Conservation (phyloP, 1,140 invertebrate species). For the Piezodorus guildinii region DNA sequence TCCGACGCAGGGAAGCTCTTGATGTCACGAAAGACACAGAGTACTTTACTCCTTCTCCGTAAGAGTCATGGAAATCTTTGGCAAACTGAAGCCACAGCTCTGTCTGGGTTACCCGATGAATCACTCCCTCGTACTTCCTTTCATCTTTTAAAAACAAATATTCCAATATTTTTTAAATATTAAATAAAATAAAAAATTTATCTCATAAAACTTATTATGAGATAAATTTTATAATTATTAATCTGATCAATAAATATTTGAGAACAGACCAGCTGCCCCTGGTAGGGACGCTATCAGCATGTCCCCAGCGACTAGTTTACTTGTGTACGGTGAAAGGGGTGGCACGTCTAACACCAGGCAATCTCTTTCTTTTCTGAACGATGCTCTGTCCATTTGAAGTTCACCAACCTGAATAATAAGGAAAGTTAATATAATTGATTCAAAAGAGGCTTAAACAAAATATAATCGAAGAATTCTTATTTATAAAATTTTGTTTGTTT, state of each 20-base stretch:
- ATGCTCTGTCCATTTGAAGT: slow-evolving; percentile 6
- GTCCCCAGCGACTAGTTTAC: slow-evolving; percentile 9
- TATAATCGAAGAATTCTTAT: too few species aligned
- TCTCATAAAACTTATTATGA: not conserved
- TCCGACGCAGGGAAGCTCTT: slow-evolving; percentile 13
- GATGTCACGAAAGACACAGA: slow-evolving; percentile 15
- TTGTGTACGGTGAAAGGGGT: not conserved
- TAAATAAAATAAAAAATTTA: too few species aligned
- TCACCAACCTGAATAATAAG: slow-evolving; percentile 8
- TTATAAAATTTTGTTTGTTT: too few species aligned
- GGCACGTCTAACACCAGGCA: slow-evolving; percentile 6
- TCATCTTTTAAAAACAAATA: not conserved
- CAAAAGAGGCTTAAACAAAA: too few species aligned
- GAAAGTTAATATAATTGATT: not conserved
- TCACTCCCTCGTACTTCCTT: slow-evolving; percentile 14
- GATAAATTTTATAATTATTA: not conserved
- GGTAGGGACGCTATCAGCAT: slow-evolving; percentile 5
- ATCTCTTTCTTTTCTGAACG: not conserved
- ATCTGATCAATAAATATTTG: not conserved
- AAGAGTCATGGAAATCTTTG: slow-evolving; percentile 18
- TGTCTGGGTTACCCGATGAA: slow-evolving; percentile 11
- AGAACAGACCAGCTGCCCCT: not conserved
- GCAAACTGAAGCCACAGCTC: slow-evolving; percentile 17
- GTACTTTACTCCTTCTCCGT: not conserved
- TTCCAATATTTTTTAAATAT: too few species aligned